phyloP scores from a whole-genome alignment of 2,113 vertebrate species.

The Sinosuthora webbiana region DNA sequence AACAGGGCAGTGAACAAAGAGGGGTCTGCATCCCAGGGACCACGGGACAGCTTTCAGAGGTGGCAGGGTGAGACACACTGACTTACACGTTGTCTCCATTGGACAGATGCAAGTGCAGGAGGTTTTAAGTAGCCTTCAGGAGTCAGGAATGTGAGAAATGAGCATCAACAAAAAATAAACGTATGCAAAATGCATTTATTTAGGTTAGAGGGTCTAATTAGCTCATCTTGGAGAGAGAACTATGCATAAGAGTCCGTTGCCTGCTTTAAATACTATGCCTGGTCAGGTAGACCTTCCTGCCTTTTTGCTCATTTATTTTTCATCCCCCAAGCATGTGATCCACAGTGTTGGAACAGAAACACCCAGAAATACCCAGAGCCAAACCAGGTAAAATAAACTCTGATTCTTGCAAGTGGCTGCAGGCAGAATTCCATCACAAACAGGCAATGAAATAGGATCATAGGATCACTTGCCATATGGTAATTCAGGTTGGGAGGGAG shows the following conservation, averaged over 20 bases:
- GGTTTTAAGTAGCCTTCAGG: neutral
- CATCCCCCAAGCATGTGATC: neutral
- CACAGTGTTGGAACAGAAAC: neutral
- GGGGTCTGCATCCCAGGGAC: neutral
- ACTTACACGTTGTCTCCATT: neutral
- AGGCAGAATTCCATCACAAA: neutral
- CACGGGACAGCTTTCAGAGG: neutral
- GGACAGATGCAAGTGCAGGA: neutral
- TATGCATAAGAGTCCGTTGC: neutral
- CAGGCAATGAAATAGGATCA: neutral
- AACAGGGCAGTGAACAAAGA: neutral
- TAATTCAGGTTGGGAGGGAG: neutral
- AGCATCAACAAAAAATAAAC: neutral
- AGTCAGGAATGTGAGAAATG: neutral
- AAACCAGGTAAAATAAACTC: neutral
- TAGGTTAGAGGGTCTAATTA: neutral
- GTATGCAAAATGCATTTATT: neutral
- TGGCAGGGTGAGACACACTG: rapidly evolving
- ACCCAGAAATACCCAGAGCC: neutral
- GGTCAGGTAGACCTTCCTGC: neutral
- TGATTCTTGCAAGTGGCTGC: neutral
- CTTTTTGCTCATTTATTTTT: neutral
- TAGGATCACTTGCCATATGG: neutral
- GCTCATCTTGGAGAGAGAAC: neutral
- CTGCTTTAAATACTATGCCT: neutral